Evolutionary conservation across 2,888 invertebrate species (phyloP), one percentile per base, ranked within the genome.

Genomic region (Danaus chrysippus): DNA sequence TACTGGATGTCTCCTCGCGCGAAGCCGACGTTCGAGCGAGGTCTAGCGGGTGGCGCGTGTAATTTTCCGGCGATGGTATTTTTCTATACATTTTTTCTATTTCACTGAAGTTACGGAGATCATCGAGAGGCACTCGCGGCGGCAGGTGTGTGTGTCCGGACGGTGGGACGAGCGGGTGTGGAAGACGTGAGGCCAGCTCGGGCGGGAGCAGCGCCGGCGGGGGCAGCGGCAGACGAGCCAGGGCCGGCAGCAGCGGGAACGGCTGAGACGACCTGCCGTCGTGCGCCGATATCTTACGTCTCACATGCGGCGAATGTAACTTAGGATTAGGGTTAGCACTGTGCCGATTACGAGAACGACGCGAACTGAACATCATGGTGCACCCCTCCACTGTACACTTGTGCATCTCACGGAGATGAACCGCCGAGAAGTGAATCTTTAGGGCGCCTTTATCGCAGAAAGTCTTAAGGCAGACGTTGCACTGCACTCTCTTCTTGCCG

Each of bases 371-470:
- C 95, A 98, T 97, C 97, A 98, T 98, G 76, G 96, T 98, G 89
- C 99, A 99, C 46, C 98, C 98, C 79, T 97, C 97, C 56, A 99
- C 98, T 13, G 99, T 98, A 88, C 99, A 99, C 91, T 97, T 97
- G 91, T 99, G 99, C 99, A 99, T 99, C 91, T 99, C 99, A 59
- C 98, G 94, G 74, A 99, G 90, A 83, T 99, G 99, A 67, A 99
- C 99, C 17, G 99, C 99, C 64, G 98, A 98, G 86, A 98, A 99
- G 84, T 99, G 99, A 60, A 99, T 99, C 92, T 99, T 99, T 60
- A 99, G 92, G 53, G 99, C 99, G 68, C 99, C 99, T 90, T 99
- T 99, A 91, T 99, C 99, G 93, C 99, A 99, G 90, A 99, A 99
- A 64, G 98, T 98, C 87, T 99, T 99, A 70, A 98, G 92, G 86